Evolutionary conservation across 1,140 invertebrate species (phyloP).

Genomic region (Leptestheria dahalacensis): DNA sequence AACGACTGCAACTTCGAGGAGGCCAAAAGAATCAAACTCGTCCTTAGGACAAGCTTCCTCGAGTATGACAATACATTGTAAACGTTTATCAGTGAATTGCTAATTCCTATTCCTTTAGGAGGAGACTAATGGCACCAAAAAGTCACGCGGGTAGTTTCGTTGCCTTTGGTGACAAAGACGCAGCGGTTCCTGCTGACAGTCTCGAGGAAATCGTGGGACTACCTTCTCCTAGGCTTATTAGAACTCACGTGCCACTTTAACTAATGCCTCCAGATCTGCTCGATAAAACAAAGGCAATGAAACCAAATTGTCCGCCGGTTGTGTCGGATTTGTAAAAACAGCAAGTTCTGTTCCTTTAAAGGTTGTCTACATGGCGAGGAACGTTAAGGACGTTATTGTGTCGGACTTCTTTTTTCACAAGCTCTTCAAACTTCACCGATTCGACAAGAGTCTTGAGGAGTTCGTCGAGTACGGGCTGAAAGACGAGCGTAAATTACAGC

Average conservation of each 20-base stretch:
- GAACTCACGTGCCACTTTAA: slow-evolving; percentile 50
- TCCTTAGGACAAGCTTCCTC: neutral
- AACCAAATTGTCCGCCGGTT: neutral
- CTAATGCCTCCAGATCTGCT: slow-evolving; percentile 49
- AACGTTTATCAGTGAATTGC: too few relatives aligned
- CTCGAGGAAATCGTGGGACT: neutral
- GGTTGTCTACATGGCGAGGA: slow-evolving; percentile 60
- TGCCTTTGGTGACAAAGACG: neutral
- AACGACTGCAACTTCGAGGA: slow-evolving; percentile 52
- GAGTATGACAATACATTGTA: too few relatives aligned
- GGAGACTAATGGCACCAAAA: neutral
- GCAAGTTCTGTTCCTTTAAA: slow-evolving; percentile 25
- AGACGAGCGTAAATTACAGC: too few relatives aligned
- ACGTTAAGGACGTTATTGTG: slow-evolving; percentile 71
- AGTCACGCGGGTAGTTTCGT: neutral
- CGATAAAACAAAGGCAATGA: slow-evolving; percentile 37
- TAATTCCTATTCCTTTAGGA: too few relatives aligned
- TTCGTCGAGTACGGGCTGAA: slow-evolving; percentile 14
- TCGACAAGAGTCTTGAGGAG: slow-evolving; percentile 25
- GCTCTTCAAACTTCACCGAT: slow-evolving; percentile 37
- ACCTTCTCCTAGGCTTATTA: slow-evolving; percentile 27
- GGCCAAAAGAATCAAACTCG: slow-evolving; percentile 24
- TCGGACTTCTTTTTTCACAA: slow-evolving; percentile 67
- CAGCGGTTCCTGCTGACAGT: neutral
- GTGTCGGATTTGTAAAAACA: neutral